Percentiles rank a stretch among this genome's conserved stretches.
Conservation (phyloP, 2,113 vertebrate genomes). For the Marcusenius ussheri region DNA sequence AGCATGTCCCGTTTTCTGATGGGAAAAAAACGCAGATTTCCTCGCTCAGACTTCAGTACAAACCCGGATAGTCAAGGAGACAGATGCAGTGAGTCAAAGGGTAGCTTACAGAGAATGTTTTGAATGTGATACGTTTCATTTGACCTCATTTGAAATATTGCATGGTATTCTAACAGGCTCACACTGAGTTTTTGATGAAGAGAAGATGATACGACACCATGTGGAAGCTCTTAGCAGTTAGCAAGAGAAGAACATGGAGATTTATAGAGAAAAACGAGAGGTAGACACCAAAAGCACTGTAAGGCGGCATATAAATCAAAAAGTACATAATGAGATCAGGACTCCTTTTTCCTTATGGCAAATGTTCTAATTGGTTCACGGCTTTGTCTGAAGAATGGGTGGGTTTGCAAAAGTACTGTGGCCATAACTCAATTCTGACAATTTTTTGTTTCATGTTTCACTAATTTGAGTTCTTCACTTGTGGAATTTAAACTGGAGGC, state of each 20-base stretch:
- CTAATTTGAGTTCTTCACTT: background rate
- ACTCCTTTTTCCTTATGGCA: background rate
- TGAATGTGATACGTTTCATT: background rate
- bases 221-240: background rate
- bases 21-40: slow-evolving; percentile 35
- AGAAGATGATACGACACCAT: background rate
- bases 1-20: slow-evolving; percentile 93
- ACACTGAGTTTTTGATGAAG: background rate
- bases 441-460: background rate
- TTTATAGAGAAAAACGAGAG: background rate
- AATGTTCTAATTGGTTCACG: background rate
- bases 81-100: background rate
- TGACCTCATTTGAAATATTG: background rate
- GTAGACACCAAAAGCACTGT: background rate
- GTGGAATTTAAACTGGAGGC: background rate
- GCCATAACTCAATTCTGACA: background rate
- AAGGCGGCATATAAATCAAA: background rate
- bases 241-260: background rate
- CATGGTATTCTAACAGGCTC: background rate
- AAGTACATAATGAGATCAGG: background rate
- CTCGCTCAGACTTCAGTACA: background rate
- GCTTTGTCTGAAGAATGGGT: background rate
- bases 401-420: background rate
- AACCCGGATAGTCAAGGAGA: background rate
- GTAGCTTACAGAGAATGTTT: background rate